Evolutionary conservation across 2,888 invertebrate genomes (phyloP), one percentile per base, ranked within the genome.

Genomic region (Siphonodentalium dalli): DNA sequence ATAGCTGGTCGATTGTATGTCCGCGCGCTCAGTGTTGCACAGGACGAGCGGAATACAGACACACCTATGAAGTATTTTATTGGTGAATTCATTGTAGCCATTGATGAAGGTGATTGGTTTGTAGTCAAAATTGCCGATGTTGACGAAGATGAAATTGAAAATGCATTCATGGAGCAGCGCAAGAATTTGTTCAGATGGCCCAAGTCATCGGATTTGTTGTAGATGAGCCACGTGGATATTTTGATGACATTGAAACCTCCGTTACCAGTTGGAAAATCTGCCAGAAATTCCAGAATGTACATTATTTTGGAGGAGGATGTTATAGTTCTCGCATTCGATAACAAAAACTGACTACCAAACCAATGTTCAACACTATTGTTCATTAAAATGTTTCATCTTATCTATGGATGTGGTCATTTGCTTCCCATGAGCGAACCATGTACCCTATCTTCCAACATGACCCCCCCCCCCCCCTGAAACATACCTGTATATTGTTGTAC

Each of bases 101-200:
- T 23, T 9, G 40, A 49, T 28, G 20, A 24, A 24, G 41, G 34
- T 1, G 15, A 41, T 6, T 50, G 43, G 50, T 50, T 35, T 21
- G 20, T 50, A 11, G 50, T 42, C 13, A 11, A 50, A 24, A 50
- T 50, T 6, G 23, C 23, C 3, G 35, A 34, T 11, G 29, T 43
- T 18, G 50, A 50, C 23, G 27, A 26, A 18, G 38, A 47, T 15
- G 50, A 48, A 23, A 8, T 31, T 13, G 41, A 48, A 29, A 23
- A 41, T 9, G 34, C 9, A 20, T 40, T 48, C 18, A 48, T 48
- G 48, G 26, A 39, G 15, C 9, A n/a, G 26, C 11, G 13, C 7
- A 48, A 48, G 20, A 24, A 3, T n/a, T 20, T 40, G 3, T 48
- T 21, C 48, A 21, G 21, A 5, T 48, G 48, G 40, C 48, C 48